Percentiles rank a stretch among this genome's conserved stretches.
Evolutionary conservation across 2,888 invertebrate species (phyloP).

Genomic region (Mycalesis mineus): DNA sequence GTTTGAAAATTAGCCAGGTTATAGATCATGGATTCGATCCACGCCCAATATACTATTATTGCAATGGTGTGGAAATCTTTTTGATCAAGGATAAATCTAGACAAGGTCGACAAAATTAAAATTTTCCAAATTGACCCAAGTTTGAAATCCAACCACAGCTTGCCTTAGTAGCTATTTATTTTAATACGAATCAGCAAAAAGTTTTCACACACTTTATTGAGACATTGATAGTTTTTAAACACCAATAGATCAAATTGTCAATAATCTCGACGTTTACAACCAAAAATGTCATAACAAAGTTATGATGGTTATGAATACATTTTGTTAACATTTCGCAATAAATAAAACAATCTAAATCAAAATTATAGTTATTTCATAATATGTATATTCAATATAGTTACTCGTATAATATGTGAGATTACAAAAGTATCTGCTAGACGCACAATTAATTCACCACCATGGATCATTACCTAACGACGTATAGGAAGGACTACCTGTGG

Average conservation of each 20-base stretch:
- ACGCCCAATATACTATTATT: too few relatives aligned
- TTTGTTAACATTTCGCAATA: slow-evolving; percentile 2
- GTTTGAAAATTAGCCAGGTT: too few relatives aligned
- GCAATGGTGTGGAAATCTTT: too few relatives aligned
- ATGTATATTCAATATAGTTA: too few relatives aligned
- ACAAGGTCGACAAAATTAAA: too few relatives aligned
- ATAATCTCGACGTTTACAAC: slow-evolving; percentile 14
- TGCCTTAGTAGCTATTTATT: too few relatives aligned
- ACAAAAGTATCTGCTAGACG: background rate
- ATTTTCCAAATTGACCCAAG: too few relatives aligned
- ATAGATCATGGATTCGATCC: too few relatives aligned
- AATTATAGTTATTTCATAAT: slow-evolving; percentile 28
- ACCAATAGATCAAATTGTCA: background rate
- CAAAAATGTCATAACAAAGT: slow-evolving; percentile 22
- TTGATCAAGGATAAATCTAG: too few relatives aligned
- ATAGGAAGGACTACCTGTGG: slow-evolving; percentile 81
- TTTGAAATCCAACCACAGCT: too few relatives aligned
- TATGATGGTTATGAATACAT: background rate
- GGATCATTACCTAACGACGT: slow-evolving; percentile 81
- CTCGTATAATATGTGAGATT: slow-evolving; percentile 22
- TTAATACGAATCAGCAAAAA: background rate
- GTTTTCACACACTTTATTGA: background rate
- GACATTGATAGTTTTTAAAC: background rate
- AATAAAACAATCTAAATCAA: slow-evolving; percentile 18
- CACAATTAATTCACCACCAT: slow-evolving; percentile 39